phyloP scores from a whole-genome alignment of 1,140 invertebrate species.

The Ectropis grisescens region DNA sequence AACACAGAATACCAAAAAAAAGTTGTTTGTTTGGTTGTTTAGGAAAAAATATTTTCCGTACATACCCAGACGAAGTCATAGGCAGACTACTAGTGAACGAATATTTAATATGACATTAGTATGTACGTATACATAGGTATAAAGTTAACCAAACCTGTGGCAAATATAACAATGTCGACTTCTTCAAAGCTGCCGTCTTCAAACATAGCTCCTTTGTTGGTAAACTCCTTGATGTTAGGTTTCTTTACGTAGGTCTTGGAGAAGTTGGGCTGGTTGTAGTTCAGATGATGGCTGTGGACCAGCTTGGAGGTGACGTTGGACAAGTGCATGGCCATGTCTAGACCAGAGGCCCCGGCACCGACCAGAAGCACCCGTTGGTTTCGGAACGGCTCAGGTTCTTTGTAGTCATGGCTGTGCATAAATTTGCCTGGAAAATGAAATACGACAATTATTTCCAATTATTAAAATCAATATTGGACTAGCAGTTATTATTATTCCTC shows the following conservation, averaged over 20 bases:
- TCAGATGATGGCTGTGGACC: constrained; percentile 76
- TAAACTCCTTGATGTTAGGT: constrained; percentile 72
- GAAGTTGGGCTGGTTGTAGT: constrained; percentile 71
- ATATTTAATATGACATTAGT: no score
- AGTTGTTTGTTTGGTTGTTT: no score
- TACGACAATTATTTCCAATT: background rate
- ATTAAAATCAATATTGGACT: no score
- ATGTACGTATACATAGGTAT: no score
- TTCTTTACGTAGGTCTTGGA: constrained; percentile 75
- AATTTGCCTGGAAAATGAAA: constrained; percentile 36
- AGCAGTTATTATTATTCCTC: no score
- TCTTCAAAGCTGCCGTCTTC: constrained; percentile 73
- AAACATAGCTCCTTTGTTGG: constrained; percentile 71
- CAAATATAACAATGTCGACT: constrained; percentile 81
- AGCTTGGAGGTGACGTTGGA: constrained; percentile 76
- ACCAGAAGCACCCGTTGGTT: constrained; percentile 81
- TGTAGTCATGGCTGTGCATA: constrained; percentile 90
- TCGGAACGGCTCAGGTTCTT: constrained; percentile 76
- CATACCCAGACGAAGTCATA: no score
- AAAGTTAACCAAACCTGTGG: no score
- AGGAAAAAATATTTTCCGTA: no score
- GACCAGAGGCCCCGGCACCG: constrained; percentile 88
- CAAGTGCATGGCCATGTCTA: constrained; percentile 85
- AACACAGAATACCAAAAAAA: no score
- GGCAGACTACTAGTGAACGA: no score